Percentiles rank a stretch among this genome's conserved stretches.
These are phyloP conservation scores for Nematostella vectensis DNA, from an alignment of 92 coral and sea anemone species.

Conservation along the genomic window DNA sequence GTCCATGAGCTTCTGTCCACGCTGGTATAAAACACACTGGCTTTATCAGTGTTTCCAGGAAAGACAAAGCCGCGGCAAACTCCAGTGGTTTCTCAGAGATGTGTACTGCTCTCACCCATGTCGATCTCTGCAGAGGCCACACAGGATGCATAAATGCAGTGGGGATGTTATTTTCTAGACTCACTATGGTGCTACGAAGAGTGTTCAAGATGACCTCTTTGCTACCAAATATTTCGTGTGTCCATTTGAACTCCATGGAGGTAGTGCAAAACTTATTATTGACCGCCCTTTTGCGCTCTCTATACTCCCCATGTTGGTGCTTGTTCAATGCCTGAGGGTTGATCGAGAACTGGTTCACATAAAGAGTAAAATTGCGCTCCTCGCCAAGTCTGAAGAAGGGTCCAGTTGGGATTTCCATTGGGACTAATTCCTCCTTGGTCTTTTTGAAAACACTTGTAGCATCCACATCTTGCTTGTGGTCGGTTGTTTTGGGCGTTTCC, in stretches of 20 bases:
- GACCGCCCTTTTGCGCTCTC: conserved; percentile 80
- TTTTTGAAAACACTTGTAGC: not conserved
- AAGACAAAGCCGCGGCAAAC: conserved; percentile 73
- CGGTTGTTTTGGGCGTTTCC: not conserved
- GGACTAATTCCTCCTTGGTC: not conserved
- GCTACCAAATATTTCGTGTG: conserved; percentile 71
- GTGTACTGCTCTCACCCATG: conserved; percentile 95
- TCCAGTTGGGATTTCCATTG: conserved; percentile 9
- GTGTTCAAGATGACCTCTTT: conserved; percentile 76
- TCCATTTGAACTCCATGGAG: conserved; percentile 68
- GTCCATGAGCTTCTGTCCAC: conserved; percentile 92
- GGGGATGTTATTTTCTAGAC: conserved; percentile 82
- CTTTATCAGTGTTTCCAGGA: conserved; percentile 74
- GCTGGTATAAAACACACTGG: conserved; percentile 82
- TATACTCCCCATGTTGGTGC: conserved; percentile 84
- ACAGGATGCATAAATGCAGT: conserved; percentile 94
- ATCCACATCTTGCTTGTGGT: not conserved
- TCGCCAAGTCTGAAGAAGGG: conserved; percentile 77
- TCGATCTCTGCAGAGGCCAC: conserved; percentile 96
- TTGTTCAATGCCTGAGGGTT: conserved; percentile 86
- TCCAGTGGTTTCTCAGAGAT: conserved; percentile 72
- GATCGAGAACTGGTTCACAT: conserved; percentile 68
- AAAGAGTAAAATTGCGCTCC: conserved; percentile 70
- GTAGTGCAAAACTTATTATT: conserved; percentile 67
- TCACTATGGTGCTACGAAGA: conserved; percentile 79